phyloP scores from a whole-genome alignment of 2,888 invertebrate species.

The Trichopoda pennipes region DNA sequence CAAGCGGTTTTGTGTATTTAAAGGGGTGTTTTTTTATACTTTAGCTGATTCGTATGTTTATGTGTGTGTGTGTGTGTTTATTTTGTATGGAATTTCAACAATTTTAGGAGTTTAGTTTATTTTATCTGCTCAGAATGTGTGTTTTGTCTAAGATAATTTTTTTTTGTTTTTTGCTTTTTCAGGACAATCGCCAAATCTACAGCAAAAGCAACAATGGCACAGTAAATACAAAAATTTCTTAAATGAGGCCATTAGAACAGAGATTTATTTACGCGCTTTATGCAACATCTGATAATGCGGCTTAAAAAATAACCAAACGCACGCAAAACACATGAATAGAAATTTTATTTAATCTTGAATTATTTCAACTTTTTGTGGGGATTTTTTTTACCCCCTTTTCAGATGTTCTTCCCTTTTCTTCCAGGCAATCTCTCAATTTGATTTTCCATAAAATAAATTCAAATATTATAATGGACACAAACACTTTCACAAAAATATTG shows the following conservation, averaged over 20 bases:
- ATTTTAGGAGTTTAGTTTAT: conserved; percentile 45
- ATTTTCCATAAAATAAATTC: conserved; percentile 58
- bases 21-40: conserved; percentile 50
- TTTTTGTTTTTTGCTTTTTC: conserved; percentile 49
- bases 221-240: conserved; percentile 15
- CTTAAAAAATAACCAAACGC: conserved; percentile 43
- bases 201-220: conserved; percentile 20
- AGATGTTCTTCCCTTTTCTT: conserved; percentile 8
- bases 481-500: no score
- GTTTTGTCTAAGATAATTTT: conserved; percentile 53
- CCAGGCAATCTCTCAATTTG: conserved; percentile 39
- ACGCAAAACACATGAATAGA: conserved; percentile 32
- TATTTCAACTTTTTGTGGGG: conserved; percentile 33
- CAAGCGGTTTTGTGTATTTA: conserved; percentile 23
- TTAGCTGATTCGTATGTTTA: not conserved
- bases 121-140: not conserved
- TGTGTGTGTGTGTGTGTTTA: no score
- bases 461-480: conserved; percentile 52
- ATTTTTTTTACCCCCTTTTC: not conserved
- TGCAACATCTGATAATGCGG: conserved; percentile 66
- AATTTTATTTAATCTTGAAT: conserved; percentile 34
- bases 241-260: conserved; percentile 69
- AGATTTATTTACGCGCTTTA: conserved; percentile 68
- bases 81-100: conserved; percentile 20
- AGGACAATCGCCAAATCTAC: conserved; percentile 41